Evolutionary conservation across 2,797 vertebrate species (phyloP).

Genomic region (Capromys pilorides): DNA sequence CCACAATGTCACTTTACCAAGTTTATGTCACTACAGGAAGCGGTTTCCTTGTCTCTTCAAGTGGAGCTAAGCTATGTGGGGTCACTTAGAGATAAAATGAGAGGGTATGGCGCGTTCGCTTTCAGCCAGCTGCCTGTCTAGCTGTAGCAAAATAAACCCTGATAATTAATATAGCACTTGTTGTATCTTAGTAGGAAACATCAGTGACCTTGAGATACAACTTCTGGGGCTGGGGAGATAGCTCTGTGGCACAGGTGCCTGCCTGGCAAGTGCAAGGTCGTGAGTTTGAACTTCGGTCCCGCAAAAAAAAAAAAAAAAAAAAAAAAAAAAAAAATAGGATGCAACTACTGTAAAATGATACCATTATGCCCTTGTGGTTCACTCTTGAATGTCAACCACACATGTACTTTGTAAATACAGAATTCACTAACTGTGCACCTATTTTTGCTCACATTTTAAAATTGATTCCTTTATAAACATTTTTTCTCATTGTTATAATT

Average conservation of each 20-base stretch:
- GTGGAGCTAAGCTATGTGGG: background rate
- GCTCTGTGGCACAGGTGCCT: no score
- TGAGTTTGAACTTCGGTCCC: no score
- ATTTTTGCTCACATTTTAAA: conserved; percentile 31
- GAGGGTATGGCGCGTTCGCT: background rate
- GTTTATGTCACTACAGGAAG: background rate
- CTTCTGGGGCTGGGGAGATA: background rate
- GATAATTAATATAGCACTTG: background rate
- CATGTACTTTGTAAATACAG: background rate
- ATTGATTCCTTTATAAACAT: background rate
- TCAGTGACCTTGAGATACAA: background rate
- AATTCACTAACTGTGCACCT: background rate
- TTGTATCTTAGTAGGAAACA: background rate
- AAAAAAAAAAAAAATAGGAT: background rate
- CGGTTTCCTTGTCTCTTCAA: background rate
- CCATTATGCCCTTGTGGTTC: background rate
- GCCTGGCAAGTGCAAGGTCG: no score
- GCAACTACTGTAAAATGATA: background rate
- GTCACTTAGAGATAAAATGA: background rate
- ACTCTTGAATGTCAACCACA: background rate
- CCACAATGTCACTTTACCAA: background rate
- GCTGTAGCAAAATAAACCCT: background rate
- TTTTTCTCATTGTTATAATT: background rate
- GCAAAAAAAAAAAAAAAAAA: no score
- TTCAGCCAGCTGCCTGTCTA: background rate